These are phyloP conservation scores for Andinoacara biseriatus DNA, from an alignment of 2,113 vertebrate species.

Conservation along the genomic window DNA sequence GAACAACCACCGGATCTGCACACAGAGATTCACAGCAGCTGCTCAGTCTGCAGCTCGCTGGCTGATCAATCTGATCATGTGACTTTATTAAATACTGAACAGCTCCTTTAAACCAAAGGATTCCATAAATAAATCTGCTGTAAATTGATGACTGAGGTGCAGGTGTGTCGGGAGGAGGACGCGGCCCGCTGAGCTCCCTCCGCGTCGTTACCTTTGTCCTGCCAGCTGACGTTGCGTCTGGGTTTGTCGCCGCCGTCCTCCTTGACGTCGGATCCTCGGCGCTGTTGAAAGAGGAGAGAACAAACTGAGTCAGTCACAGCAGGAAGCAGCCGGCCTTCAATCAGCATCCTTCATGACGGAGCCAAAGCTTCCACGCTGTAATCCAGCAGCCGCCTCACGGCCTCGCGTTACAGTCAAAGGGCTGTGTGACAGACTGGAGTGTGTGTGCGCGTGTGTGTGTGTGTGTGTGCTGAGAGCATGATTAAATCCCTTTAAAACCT, in stretches of 20 bases:
- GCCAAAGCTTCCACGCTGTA: background rate
- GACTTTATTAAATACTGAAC: background rate
- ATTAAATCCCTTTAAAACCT: background rate
- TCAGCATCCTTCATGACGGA: background rate
- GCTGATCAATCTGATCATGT: background rate
- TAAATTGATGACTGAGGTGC: background rate
- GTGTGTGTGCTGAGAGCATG: background rate
- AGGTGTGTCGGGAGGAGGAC: background rate
- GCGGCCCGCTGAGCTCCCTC: background rate
- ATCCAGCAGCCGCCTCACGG: background rate
- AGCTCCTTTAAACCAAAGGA: background rate
- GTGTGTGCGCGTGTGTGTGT: background rate
- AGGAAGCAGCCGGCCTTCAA: background rate
- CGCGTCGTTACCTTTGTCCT: constrained; percentile 84
- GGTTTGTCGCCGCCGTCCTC: constrained; percentile 84
- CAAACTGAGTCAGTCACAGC: background rate
- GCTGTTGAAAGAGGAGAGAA: constrained; percentile 47
- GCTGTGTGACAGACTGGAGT: background rate
- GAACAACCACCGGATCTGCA: constrained; percentile 82
- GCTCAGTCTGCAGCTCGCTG: too few species aligned
- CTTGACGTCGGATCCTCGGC: constrained; percentile 83
- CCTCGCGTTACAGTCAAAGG: background rate
- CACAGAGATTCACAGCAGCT: background rate
- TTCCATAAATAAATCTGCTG: background rate
- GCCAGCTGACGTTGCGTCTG: constrained; percentile 86